phyloP scores from a whole-genome alignment of 2,797 vertebrate genomes.

The Tapera naevia region DNA sequence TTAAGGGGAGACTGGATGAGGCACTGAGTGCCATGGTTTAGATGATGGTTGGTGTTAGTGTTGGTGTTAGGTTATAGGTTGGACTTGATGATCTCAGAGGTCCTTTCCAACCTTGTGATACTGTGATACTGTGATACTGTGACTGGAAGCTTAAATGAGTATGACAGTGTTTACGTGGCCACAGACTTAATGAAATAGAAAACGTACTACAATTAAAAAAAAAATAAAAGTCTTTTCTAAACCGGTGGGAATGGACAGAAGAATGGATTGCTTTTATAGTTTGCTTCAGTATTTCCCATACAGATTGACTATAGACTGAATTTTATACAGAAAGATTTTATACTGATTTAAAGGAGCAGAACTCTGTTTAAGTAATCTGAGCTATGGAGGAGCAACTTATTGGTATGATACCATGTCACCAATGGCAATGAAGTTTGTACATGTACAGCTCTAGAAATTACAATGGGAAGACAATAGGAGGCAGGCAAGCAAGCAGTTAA shows the following conservation, averaged over 20 bases:
- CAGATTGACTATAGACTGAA: background rate
- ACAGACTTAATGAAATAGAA: background rate
- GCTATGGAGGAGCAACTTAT: background rate
- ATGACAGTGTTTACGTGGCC: background rate
- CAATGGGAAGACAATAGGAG: background rate
- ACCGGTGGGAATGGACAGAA: background rate
- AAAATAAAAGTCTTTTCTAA: accelerated
- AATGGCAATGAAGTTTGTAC: accelerated
- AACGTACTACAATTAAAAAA: background rate
- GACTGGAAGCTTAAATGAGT: background rate
- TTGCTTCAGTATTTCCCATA: background rate
- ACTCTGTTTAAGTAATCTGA: background rate
- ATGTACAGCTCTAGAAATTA: background rate
- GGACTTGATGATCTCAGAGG: no score
- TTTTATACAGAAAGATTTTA: background rate
- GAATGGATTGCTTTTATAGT: background rate
- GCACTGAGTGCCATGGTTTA: no score
- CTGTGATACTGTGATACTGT: no score
- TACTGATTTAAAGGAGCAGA: background rate
- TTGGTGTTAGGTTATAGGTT: no score
- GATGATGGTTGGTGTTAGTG: no score
- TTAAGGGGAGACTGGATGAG: no score
- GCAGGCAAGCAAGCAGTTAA: background rate
- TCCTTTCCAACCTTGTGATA: no score
- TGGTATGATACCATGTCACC: background rate